Evolutionary conservation across 2,797 vertebrate genomes (phyloP).

Genomic region (Erethizon dorsatum): DNA sequence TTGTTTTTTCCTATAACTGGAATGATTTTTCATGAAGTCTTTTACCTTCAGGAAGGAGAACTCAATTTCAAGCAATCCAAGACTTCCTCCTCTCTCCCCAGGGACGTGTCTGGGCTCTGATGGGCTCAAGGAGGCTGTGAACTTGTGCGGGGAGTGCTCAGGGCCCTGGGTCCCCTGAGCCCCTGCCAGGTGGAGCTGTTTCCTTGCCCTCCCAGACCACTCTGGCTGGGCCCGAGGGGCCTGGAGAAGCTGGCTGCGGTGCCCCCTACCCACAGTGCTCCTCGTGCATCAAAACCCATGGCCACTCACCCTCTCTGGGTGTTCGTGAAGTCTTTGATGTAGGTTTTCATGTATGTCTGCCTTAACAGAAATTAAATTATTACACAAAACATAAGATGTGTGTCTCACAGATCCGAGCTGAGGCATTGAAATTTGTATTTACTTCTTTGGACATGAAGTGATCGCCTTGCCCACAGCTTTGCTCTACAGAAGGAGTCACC

Average conservation of each 20-base stretch:
- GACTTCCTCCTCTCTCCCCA: background rate
- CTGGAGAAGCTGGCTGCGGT: background rate
- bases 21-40: conserved; percentile 4
- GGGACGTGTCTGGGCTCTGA: background rate
- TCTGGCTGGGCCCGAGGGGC: background rate
- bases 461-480: background rate
- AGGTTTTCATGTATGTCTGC: background rate
- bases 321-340: background rate
- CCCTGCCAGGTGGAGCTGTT: background rate
- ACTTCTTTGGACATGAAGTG: too few species aligned
- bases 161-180: background rate
- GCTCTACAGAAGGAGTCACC: background rate
- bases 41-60: conserved; percentile 32
- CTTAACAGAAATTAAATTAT: background rate
- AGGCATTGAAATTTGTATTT: too few species aligned
- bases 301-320: background rate
- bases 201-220: background rate
- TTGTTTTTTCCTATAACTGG: background rate
- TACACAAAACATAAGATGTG: background rate
- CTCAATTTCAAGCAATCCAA: background rate
- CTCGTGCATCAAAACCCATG: background rate
- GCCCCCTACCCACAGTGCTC: too few species aligned
- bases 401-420: too few species aligned
- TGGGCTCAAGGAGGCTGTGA: background rate
- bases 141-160: too few species aligned